Percentiles rank a stretch among this genome's conserved stretches.
phyloP scores from a whole-genome alignment of 2,113 vertebrate species.

The Sisor rabdophorus region DNA sequence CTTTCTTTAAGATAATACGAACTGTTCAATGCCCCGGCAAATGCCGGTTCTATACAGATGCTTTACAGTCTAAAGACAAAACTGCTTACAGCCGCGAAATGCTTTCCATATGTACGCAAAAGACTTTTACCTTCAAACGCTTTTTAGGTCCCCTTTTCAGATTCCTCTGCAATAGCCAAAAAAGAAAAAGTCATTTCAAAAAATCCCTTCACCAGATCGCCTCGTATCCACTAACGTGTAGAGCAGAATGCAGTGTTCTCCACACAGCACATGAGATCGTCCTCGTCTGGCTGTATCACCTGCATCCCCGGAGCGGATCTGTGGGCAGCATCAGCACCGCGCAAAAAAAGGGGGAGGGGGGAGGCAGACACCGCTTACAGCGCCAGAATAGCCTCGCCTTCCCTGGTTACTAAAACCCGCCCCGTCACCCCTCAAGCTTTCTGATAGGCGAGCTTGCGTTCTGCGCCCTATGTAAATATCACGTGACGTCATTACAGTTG shows the following conservation, averaged over 20 bases:
- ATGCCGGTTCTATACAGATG: background rate
- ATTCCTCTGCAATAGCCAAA: background rate
- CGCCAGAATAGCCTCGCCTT: background rate
- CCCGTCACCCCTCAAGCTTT: background rate
- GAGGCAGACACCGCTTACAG: conserved; percentile 52
- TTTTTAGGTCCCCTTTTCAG: conserved; percentile 1
- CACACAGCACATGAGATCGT: conserved; percentile 66
- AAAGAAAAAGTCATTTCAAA: conserved; percentile 57
- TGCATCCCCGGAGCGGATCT: conserved; percentile 55
- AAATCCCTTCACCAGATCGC: conserved; percentile 55
- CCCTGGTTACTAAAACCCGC: background rate
- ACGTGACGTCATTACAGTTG: background rate
- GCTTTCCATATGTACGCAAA: background rate
- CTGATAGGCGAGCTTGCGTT: conserved; percentile 3
- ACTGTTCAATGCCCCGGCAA: background rate
- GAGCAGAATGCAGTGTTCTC: conserved; percentile 50
- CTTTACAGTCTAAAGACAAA: background rate
- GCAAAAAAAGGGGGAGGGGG: conserved; percentile 31
- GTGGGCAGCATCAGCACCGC: conserved; percentile 55
- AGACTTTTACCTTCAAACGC: conserved; percentile 8
- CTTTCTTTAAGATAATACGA: background rate
- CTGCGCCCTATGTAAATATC: background rate
- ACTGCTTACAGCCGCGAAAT: background rate
- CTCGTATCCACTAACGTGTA: conserved; percentile 59
- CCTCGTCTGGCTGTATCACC: conserved; percentile 66